Percentiles rank a stretch among this genome's conserved stretches.
phyloP scores from a whole-genome alignment of 2,797 vertebrate genomes.

The Bradypodion pumilum region DNA sequence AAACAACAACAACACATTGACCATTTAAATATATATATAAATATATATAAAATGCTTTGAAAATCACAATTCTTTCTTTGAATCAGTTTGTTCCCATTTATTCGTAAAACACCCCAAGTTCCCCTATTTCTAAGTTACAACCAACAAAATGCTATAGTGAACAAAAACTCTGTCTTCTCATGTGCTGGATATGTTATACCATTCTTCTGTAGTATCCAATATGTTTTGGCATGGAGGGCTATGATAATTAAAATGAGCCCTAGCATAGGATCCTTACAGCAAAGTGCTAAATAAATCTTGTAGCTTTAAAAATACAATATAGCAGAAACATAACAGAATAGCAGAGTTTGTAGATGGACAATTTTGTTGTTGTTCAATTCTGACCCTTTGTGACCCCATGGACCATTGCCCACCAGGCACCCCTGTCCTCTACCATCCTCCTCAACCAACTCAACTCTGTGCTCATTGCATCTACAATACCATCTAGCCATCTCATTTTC shows the following conservation, averaged over 20 bases:
- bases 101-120: too few relatives aligned
- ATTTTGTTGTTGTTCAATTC: too few relatives aligned
- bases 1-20: not conserved
- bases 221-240: not conserved
- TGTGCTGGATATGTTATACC: not conserved
- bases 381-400: too few relatives aligned
- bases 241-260: not conserved
- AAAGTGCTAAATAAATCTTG: not conserved
- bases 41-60: not conserved
- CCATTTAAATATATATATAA: not conserved
- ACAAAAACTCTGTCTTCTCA: not conserved
- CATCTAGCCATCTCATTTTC: too few relatives aligned
- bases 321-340: not conserved
- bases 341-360: not conserved
- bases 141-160: not conserved
- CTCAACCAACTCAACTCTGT: too few relatives aligned
- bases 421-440: too few relatives aligned
- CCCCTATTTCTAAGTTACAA: not conserved
- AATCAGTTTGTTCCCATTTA: not conserved
- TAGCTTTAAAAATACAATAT: not conserved
- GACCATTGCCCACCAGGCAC: too few relatives aligned
- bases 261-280: not conserved
- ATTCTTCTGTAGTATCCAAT: not conserved
- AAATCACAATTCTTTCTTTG: not conserved
- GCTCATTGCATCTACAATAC: too few relatives aligned